phyloP scores from a whole-genome alignment of 1,140 invertebrate genomes.

The Eciton burchellii region DNA sequence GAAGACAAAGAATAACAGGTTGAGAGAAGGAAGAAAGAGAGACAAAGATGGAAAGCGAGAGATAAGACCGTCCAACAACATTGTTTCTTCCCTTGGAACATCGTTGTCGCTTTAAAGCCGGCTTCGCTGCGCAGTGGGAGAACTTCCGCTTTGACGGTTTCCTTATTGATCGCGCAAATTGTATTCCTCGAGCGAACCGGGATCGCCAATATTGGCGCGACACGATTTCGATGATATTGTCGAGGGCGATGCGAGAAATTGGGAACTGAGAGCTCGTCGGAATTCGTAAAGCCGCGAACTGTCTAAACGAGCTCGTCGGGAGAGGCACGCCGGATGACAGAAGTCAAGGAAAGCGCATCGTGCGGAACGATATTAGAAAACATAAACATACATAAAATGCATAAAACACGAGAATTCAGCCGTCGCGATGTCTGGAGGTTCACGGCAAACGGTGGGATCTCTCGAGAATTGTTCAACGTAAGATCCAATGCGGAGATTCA shows the following conservation, averaged over 20 bases:
- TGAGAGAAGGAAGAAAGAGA: constrained; percentile 30
- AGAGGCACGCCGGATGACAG: background rate
- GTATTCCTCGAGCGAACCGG: constrained; percentile 55
- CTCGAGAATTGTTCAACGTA: constrained; percentile 1
- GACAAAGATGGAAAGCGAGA: constrained; percentile 42
- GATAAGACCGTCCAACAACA: constrained; percentile 59
- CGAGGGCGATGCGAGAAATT: constrained; percentile 45
- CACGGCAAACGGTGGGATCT: background rate
- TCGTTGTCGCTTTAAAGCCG: constrained; percentile 56
- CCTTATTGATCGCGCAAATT: constrained; percentile 59
- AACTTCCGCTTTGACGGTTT: constrained; percentile 59
- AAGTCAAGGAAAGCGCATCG: background rate
- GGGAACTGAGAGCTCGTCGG: constrained; percentile 23
- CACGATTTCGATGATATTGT: constrained; percentile 54
- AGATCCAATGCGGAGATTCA: background rate
- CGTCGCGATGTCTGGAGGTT: background rate
- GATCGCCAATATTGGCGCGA: constrained; percentile 59
- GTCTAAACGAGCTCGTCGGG: constrained; percentile 23
- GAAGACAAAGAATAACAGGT: constrained; percentile 57
- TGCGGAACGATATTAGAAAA: background rate
- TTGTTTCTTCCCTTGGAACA: constrained; percentile 57
- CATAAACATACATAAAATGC: background rate
- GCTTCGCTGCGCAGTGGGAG: constrained; percentile 17
- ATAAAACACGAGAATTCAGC: background rate
- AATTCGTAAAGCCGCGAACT: constrained; percentile 8